phyloP scores from a whole-genome alignment of 2,113 vertebrate genomes.

The Noctilio leporinus region DNA sequence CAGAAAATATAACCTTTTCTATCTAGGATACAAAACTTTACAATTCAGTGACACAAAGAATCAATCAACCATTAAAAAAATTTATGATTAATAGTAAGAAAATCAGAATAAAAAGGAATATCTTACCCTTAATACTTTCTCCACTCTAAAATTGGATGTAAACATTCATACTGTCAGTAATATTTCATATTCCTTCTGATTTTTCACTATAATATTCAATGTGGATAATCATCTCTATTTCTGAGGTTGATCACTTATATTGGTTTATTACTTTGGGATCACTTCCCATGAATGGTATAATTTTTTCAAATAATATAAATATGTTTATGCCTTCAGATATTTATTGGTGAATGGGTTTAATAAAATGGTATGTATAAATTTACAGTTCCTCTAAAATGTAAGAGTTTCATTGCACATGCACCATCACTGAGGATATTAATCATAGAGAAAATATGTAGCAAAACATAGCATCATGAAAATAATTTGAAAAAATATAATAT shows the following conservation, averaged over 20 bases:
- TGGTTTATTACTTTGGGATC: constrained; percentile 61
- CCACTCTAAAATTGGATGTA: neutral
- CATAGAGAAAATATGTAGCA: neutral
- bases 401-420: neutral
- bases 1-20: neutral
- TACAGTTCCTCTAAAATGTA: constrained; percentile 21
- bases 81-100: neutral
- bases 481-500: neutral
- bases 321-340: constrained; percentile 44
- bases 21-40: neutral
- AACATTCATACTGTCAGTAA: neutral
- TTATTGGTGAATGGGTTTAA: constrained; percentile 29
- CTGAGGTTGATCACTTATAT: neutral
- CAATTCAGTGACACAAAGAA: neutral
- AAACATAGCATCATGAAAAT: neutral
- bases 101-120: neutral
- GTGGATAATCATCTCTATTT: constrained; percentile 28
- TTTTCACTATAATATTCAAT: constrained; percentile 7
- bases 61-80: neutral
- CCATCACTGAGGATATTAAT: neutral
- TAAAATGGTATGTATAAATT: constrained; percentile 33
- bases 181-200: constrained; percentile 36
- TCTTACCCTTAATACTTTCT: neutral
- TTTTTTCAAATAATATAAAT: constrained; percentile 54
- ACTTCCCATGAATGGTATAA: constrained; percentile 59